These are phyloP conservation scores for Chydorus sphaericus DNA, from an alignment of 2,888 invertebrate genomes.

Conservation along the genomic window DNA sequence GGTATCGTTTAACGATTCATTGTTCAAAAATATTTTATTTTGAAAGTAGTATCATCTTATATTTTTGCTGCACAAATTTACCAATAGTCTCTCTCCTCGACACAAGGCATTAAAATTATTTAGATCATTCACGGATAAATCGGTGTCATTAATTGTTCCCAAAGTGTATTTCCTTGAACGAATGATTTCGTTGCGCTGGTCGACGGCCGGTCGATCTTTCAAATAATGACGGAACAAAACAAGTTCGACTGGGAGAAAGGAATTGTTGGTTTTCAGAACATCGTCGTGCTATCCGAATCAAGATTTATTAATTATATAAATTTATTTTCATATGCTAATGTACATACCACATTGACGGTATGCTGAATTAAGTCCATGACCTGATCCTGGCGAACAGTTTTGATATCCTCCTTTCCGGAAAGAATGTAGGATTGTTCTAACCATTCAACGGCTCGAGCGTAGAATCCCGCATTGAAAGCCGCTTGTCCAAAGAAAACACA, in stretches of 20 bases:
- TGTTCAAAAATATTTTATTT: no score
- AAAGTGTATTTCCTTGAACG: slow-evolving; percentile 12
- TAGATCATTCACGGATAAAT: slow-evolving; percentile 23
- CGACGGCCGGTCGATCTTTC: slow-evolving; percentile 1
- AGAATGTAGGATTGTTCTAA: slow-evolving; percentile 25
- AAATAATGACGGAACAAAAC: slow-evolving; percentile 7
- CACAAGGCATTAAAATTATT: slow-evolving; percentile 27
- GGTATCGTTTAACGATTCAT: no score
- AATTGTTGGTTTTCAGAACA: slow-evolving; percentile 13
- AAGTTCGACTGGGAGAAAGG: not conserved
- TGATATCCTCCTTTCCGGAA: slow-evolving; percentile 23
- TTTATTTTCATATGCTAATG: not conserved
- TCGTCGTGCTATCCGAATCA: slow-evolving; percentile 20
- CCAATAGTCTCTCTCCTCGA: slow-evolving; percentile 24
- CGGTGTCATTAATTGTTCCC: no score
- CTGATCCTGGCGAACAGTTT: slow-evolving; percentile 20
- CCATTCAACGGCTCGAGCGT: slow-evolving; percentile 28
- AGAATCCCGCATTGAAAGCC: slow-evolving; percentile 25
- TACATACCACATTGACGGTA: slow-evolving; percentile 16
- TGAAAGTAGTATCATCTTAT: no score
- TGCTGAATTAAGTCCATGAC: slow-evolving; percentile 16
- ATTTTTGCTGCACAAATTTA: no score
- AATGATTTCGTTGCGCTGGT: slow-evolving; percentile 9
- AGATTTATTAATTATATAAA: not conserved
- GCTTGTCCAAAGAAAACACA: slow-evolving; percentile 28